phyloP scores from a whole-genome alignment of 2,797 vertebrate genomes.

The Sarcophilus harrisii region DNA sequence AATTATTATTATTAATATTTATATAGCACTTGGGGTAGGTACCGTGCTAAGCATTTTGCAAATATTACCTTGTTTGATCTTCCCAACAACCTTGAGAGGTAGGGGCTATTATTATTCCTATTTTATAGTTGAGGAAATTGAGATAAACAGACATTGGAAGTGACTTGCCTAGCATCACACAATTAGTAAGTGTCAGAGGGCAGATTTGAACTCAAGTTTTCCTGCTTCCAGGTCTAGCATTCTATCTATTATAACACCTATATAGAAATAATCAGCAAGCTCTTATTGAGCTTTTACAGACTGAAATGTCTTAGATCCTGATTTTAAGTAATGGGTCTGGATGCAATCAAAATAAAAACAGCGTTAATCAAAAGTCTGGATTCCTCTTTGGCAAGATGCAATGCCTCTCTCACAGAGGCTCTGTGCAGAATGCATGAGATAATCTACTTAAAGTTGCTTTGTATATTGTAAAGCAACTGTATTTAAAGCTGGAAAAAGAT shows the following conservation, averaged over 20 bases:
- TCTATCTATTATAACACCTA: background rate
- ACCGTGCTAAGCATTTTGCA: background rate
- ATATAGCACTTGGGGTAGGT: background rate
- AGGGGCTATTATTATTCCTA: background rate
- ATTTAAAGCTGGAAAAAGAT: background rate
- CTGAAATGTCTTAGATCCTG: background rate
- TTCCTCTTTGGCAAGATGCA: background rate
- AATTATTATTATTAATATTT: background rate
- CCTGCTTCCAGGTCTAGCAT: background rate
- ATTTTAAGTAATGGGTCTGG: background rate
- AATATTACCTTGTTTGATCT: background rate
- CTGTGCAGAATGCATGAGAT: background rate
- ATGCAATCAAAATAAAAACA: background rate
- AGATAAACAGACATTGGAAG: background rate
- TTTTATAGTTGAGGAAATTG: background rate
- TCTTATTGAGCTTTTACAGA: background rate
- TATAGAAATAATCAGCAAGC: background rate
- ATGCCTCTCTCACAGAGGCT: background rate
- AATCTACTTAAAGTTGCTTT: background rate
- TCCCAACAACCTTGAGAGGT: background rate
- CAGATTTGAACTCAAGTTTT: background rate
- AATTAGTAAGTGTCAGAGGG: background rate
- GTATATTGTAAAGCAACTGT: background rate
- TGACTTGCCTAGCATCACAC: background rate
- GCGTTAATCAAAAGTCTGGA: background rate